Evolutionary conservation across 2,797 vertebrate species (phyloP).

Genomic region (Clarias fuscus): DNA sequence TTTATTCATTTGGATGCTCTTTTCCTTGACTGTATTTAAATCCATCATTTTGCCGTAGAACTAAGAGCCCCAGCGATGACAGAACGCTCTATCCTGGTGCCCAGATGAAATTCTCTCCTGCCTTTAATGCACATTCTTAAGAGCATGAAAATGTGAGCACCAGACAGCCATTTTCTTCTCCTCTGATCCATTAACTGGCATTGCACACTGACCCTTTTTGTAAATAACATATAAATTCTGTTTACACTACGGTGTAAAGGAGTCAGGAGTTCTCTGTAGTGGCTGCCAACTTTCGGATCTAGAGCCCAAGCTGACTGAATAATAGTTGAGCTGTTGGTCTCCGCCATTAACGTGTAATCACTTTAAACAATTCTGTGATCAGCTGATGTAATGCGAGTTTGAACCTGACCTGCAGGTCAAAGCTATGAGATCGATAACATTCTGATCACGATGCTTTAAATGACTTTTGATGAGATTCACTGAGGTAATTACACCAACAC

Average conservation of each 20-base stretch:
- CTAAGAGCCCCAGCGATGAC: background rate
- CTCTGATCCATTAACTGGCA: background rate
- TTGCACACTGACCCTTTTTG: too few relatives aligned
- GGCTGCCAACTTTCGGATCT: background rate
- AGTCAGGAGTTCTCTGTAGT: background rate
- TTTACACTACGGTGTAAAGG: background rate
- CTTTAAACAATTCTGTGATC: conserved; percentile 2
- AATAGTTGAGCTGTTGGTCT: background rate
- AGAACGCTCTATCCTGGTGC: background rate
- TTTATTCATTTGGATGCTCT: background rate
- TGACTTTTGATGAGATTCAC: conserved; percentile 37
- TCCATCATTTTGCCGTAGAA: background rate
- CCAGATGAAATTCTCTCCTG: background rate
- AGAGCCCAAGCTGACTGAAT: conserved; percentile 22
- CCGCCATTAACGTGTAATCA: conserved; percentile 11
- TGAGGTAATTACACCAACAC: conserved; percentile 32
- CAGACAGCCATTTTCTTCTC: background rate
- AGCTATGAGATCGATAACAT: conserved; percentile 18
- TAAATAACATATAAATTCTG: background rate
- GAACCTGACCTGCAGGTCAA: conserved; percentile 12
- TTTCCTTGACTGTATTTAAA: background rate
- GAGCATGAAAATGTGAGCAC: background rate
- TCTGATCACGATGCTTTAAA: conserved; percentile 34
- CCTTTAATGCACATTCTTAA: background rate
- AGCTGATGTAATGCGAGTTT: conserved; percentile 12